Base-by-base conservation (phyloP, 2,113 vertebrate genomes). In the Lontra canadensis region DNA sequence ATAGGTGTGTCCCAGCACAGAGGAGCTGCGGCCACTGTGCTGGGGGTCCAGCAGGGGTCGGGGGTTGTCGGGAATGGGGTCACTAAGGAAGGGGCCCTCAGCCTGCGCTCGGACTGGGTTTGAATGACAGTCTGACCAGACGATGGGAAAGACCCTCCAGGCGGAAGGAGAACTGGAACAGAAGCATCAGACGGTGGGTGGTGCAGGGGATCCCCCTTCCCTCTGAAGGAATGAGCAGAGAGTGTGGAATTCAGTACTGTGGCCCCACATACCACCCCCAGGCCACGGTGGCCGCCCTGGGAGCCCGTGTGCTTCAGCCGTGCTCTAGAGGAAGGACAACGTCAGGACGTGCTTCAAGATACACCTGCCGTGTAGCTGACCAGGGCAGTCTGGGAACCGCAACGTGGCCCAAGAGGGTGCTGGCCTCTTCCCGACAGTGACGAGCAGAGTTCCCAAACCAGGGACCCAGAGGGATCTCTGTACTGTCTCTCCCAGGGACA, bases 31-130 rank as follows among this genome's bases (percentile, higher is more conserved):
- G 59, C 12, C 39, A 14, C 52, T 20, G 36, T 63, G 10, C 59
- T 44, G 20, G 44, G 21, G 2, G 36, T 20, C 1, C 0, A 2
- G 29, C 36, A 0, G 12, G 44, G n/a, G 44, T 29, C 1, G 2
- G 84, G 39, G 36, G 34, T 36, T 10, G 7, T 11, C 47, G 1
- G 78, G 47, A 59, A 11, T 4, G 5, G 52, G 6, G 39, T 39
- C 12, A 2, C 42, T 4, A 42, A 42, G 90, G 74, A 18, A 31
- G 3, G 1, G 5, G 49, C 87, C 67, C 87, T 42, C 25, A 12
- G 59, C 20, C 49, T 78, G n/a, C 21, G 42, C 42, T 36, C 31
- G 52, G 69, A 25, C n/a, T 21, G 4, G 69, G 69, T 59, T 25
- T 36, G 39, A 12, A 0, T 39, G 85, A 31, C 39, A n/a, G 55